These are phyloP conservation scores for Pedetes capensis DNA, from an alignment of 2,113 vertebrate genomes.

Conservation along the genomic window DNA sequence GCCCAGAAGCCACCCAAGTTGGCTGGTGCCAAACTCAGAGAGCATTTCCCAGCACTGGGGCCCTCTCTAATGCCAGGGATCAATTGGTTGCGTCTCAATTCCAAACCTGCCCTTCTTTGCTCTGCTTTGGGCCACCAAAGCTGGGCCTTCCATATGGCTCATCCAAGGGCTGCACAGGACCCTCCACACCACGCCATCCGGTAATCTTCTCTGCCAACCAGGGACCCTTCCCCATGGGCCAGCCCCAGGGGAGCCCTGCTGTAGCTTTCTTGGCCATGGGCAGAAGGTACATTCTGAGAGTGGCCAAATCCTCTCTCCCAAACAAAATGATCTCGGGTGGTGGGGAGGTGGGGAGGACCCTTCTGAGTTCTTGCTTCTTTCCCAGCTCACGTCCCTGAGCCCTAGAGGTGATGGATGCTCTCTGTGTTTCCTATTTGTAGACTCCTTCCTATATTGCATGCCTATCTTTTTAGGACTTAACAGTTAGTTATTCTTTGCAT, in stretches of 20 bases:
- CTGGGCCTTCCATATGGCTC: neutral
- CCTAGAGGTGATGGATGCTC: too few relatives aligned
- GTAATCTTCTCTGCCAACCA: neutral
- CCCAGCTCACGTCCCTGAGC: neutral
- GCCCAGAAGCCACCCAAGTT: accelerated
- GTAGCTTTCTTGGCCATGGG: neutral
- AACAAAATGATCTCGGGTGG: neutral
- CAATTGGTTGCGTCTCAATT: neutral
- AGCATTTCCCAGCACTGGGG: neutral
- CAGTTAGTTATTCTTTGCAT: neutral
- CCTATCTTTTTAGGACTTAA: neutral
- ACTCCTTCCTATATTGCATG: too few relatives aligned
- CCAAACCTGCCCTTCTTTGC: neutral
- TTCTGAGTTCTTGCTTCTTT: neutral
- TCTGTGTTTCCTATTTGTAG: neutral
- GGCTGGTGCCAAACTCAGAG: neutral
- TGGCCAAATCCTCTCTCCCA: too few relatives aligned
- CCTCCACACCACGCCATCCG: neutral
- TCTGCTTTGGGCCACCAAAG: neutral
- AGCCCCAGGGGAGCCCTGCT: neutral
- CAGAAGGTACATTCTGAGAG: neutral
- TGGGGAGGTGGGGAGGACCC: too few relatives aligned
- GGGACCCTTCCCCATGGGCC: neutral
- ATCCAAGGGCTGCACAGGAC: neutral
- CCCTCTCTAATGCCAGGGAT: neutral